Conservation (phyloP, 2,888 invertebrate species). For the Syrista parreyssii region DNA sequence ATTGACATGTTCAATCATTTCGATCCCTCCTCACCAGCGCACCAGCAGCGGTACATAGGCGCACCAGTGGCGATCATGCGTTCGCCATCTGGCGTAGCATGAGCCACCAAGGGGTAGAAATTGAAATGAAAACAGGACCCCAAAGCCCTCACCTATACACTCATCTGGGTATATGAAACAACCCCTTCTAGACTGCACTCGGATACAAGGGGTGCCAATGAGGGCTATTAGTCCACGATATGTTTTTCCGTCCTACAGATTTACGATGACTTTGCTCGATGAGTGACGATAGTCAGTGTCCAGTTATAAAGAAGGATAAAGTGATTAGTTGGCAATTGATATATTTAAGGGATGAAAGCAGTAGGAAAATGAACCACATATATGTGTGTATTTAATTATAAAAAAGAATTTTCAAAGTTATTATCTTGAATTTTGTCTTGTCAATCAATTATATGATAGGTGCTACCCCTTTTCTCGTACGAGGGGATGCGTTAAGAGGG, state of each 20-base stretch:
- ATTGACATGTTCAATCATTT: slow-evolving; percentile 65
- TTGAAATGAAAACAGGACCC: slow-evolving; percentile 64
- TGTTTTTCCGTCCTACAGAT: slow-evolving; percentile 61
- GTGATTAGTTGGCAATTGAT: neutral
- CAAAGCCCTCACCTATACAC: neutral
- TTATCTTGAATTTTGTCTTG: no score
- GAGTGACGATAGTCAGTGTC: neutral
- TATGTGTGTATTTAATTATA: neutral
- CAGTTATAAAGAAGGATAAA: neutral
- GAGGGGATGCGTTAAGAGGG: no score
- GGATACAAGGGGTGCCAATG: slow-evolving; percentile 60
- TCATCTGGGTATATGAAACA: neutral
- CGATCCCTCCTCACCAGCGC: slow-evolving; percentile 16
- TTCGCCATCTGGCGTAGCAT: slow-evolving; percentile 57
- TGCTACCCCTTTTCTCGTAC: neutral
- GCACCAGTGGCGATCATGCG: slow-evolving; percentile 36
- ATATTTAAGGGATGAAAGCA: neutral
- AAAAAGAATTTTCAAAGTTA: neutral
- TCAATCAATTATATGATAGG: neutral
- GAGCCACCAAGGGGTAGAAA: slow-evolving; percentile 57
- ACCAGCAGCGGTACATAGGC: slow-evolving; percentile 21
- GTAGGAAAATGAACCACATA: neutral
- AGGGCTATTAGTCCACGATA: slow-evolving; percentile 66
- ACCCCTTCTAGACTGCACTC: slow-evolving; percentile 35
- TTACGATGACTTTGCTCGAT: slow-evolving; percentile 30